phyloP scores from a whole-genome alignment of 2,888 invertebrate species.

The Lithosia quadra region DNA sequence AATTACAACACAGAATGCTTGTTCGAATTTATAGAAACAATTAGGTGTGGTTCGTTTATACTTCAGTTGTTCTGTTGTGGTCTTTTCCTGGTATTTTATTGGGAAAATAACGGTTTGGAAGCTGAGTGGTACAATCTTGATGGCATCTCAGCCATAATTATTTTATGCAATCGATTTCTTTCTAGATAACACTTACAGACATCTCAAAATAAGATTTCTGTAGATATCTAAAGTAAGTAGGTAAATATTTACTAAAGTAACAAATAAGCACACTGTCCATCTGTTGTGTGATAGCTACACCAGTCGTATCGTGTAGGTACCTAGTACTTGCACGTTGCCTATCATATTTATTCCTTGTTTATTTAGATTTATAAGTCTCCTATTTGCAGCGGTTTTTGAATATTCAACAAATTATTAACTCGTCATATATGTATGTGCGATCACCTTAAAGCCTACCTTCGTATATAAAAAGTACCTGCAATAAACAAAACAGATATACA shows the following conservation, averaged over 20 bases:
- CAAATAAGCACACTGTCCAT: background rate
- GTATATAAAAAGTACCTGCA: background rate
- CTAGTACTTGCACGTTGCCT: background rate
- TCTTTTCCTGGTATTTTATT: slow-evolving; percentile 34
- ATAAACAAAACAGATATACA: slow-evolving; percentile 21
- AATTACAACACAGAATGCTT: slow-evolving; percentile 62
- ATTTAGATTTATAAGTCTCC: background rate
- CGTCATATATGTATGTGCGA: too few species aligned
- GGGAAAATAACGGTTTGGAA: background rate
- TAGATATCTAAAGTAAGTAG: too few species aligned
- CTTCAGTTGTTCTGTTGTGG: slow-evolving; percentile 22
- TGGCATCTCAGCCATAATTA: background rate
- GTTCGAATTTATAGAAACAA: slow-evolving; percentile 49
- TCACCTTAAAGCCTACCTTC: background rate
- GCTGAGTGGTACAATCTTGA: background rate
- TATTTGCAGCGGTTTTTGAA: background rate
- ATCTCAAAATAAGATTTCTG: background rate
- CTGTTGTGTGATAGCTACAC: background rate
- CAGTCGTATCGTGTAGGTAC: background rate
- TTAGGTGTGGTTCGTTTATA: slow-evolving; percentile 38
- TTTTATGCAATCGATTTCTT: background rate
- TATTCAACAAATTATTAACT: background rate
- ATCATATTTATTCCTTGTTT: too few species aligned
- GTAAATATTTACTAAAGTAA: background rate
- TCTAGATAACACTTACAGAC: background rate